Base-by-base conservation (phyloP, 2,888 invertebrate genomes). In the Andrena chrysosceles region DNA sequence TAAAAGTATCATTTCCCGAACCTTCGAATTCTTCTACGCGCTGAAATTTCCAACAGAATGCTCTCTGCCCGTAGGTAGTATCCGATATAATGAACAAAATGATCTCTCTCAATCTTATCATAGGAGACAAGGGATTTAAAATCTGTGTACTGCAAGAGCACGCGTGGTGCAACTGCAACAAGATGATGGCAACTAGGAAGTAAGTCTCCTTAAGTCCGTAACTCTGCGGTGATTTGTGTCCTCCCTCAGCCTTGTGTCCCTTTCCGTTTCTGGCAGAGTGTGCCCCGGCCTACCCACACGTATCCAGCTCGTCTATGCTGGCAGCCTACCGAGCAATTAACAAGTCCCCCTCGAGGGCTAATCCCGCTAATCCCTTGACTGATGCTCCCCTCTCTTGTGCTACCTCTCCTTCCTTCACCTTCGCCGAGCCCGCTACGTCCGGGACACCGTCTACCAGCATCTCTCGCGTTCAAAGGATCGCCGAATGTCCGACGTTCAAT, bases 361-460 rank as follows among this genome's bases (percentile, higher is more conserved):
- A 94, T 94, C 93, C 93, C 87, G 90, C 93, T 94, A 93, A 94
- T 93, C 93, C 93, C 93, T 93, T 94, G 93, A 94, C 93, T 93
- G 93, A 94, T 93, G 93, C 93, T 91, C 90, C 90, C 89, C 76
- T 63, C 54, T 77, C 64, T 66, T 70, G 67, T 81, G 70, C 86
- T 70, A 26, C 81, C 84, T 75, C 79, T 68, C 81, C 85, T 81
- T 74, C 68, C 69, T 62, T 73, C 73, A 70, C 80, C 74, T 76
- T 88, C 81, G 67, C 88, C 83, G 77, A 86, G 88, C 83, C 83
- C 64, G 80, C 72, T 76, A 76, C 73, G 77, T 72, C 75, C 77
- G 54, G 73, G 71, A 81, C 69, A 73, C 60, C 52, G 71, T 62
- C 83, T 75, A 84, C 87, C 85, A 85, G 84, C 88, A 85, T 85